A percentile compares a stretch with the other conserved stretches of the same genome.
Evolutionary conservation across 2,113 vertebrate genomes (phyloP).

Genomic region (Ellobius talpinus): DNA sequence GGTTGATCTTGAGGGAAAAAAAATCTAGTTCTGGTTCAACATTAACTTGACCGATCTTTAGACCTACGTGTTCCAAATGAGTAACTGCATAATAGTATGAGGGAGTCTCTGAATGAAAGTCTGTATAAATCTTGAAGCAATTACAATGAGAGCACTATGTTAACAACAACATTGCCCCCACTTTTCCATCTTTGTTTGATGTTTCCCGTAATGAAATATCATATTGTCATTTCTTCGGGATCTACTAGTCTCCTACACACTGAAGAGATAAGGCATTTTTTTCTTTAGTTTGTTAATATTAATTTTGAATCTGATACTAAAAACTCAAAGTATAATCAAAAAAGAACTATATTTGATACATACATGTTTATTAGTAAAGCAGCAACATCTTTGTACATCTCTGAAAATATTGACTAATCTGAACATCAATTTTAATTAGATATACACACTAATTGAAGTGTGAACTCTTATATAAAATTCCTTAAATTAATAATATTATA

Average conservation of each 20-base stretch:
- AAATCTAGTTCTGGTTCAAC: neutral
- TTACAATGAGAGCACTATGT: no score
- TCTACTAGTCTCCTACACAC: neutral
- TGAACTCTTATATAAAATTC: neutral
- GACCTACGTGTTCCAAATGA: neutral
- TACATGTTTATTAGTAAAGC: neutral
- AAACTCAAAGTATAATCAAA: neutral
- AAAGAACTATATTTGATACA: neutral
- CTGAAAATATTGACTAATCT: constrained; percentile 3
- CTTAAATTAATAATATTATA: neutral
- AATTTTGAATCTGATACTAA: neutral
- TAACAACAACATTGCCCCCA: neutral
- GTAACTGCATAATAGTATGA: neutral
- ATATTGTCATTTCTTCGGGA: neutral
- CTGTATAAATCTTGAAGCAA: neutral
- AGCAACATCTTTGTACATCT: neutral
- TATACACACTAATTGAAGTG: neutral
- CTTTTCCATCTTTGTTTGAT: neutral
- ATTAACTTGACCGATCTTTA: neutral
- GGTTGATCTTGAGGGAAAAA: neutral
- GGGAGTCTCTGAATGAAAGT: neutral
- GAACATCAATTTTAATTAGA: neutral
- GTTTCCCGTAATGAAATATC: neutral
- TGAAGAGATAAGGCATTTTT: neutral
- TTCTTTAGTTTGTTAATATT: neutral